A percentile compares a stretch with the other conserved stretches of the same genome.
Conservation (phyloP, 1,140 invertebrate genomes). For the Caligus rogercresseyi region DNA sequence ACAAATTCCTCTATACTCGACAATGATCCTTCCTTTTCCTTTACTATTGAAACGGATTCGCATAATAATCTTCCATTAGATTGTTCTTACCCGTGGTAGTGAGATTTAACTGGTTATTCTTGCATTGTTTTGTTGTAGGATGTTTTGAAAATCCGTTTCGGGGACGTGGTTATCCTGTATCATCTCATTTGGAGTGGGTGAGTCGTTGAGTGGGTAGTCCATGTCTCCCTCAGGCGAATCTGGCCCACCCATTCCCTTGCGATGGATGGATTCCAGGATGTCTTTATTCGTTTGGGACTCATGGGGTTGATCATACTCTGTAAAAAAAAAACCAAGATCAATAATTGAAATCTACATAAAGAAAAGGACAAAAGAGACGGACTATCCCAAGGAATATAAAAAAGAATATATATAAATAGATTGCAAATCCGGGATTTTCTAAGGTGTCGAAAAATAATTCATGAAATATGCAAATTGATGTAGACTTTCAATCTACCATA, state of each 20-base stretch:
- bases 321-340: background rate
- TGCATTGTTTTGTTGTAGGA: conserved; percentile 5
- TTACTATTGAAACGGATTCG: too few relatives aligned
- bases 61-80: too few relatives aligned
- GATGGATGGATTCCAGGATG: conserved; percentile 72
- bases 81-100: background rate
- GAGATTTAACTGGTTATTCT: background rate
- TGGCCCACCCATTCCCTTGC: conserved; percentile 16
- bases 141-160: background rate
- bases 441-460: too few relatives aligned
- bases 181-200: background rate
- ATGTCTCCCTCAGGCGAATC: conserved; percentile 16
- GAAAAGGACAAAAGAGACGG: too few relatives aligned
- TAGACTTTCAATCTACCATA: too few relatives aligned
- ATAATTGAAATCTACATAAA: background rate
- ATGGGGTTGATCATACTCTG: conserved; percentile 97
- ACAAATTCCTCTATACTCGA: too few relatives aligned
- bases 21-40: too few relatives aligned
- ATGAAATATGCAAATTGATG: too few relatives aligned
- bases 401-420: too few relatives aligned
- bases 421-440: too few relatives aligned
- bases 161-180: background rate
- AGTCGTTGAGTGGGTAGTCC: conserved; percentile 10
- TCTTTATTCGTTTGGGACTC: conserved; percentile 99
- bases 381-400: too few relatives aligned